Base-by-base conservation (phyloP, 2,113 vertebrate genomes). In the Aplodontia rufa region DNA sequence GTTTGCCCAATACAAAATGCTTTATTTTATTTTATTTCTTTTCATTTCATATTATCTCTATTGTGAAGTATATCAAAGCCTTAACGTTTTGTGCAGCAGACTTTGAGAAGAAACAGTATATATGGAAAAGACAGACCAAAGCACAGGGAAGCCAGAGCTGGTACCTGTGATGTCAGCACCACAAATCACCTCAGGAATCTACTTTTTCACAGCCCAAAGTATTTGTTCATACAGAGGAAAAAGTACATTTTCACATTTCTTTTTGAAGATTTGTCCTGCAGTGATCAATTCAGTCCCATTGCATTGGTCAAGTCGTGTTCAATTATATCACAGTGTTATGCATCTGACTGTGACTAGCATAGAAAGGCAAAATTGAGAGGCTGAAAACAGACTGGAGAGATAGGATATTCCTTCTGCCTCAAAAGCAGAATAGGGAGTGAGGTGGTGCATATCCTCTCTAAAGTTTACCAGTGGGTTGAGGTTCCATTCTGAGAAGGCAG, bases 211-310 rank as follows among this genome's bases (percentile, higher is more conserved):
- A 51, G 64, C 30, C 28, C 40, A 55, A 88, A 78, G 42, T 72
- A 60, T 82, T 81, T 96, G 35, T 42, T 91, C 87, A 45, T 19
- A 60, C 20, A 51, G 8, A 92, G 20, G 10, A 55, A 68, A 40
- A 93, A 91, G 49, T 72, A 35, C 11, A 71, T 81, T 71, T 95
- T 84, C 40, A 79, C 20, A 60, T 96, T 93, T 92, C 24, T 74
- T 86, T 85, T 81, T 45, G 42, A 81, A 93, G 58, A 69, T 75
- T 19, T 75, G 5, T 68, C 75, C 79, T 91, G 35, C 1, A 0
- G 26, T 69, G 53, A 92, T 64, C 32, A 79, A 7, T 69, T 87
- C 24, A 51, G 53, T n/a, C 5, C 71, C 47, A n/a, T 1, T 0
- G 3, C 13, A 42, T 16, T 83, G 30, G 35, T 84, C 35, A 42